Base-by-base conservation (phyloP, 2,888 invertebrate species). In the Phoenoteleia sp. region DNA sequence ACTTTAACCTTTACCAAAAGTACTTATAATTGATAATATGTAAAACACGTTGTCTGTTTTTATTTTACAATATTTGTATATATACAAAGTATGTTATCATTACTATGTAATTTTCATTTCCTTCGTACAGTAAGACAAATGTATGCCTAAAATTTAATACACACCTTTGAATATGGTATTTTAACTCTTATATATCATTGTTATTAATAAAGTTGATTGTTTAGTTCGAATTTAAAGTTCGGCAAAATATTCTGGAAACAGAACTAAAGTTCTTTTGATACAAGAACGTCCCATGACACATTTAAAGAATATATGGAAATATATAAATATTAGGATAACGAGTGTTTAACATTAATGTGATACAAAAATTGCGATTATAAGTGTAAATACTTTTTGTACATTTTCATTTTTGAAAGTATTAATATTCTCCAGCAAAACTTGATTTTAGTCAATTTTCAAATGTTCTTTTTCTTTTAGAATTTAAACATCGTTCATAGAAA, bases 201-300 rank as follows among this genome's bases (percentile, higher is more conserved):
- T n/a, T n/a, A n/a, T n/a, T n/a, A n/a, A n/a, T n/a, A n/a, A n/a
- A n/a, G n/a, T n/a, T n/a, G n/a, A n/a, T n/a, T n/a, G n/a, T n/a
- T n/a, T n/a, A n/a, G n/a, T n/a, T n/a, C n/a, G n/a, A n/a, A n/a
- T n/a, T n/a, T n/a, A n/a, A n/a, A n/a, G n/a, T n/a, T n/a, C n/a
- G n/a, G n/a, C n/a, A n/a, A n/a, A n/a, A n/a, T n/a, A n/a, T n/a
- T n/a, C n/a, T n/a, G n/a, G n/a, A n/a, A n/a, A n/a, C n/a, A n/a
- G n/a, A n/a, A n/a, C n/a, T n/a, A n/a, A n/a, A n/a, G n/a, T 64
- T 3, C 21, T 64, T 58, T 72, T 72, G 47, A 72, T 72, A 72
- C 29, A 7, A n/a, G 56, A 39, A 54, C 54, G 52, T 54, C 23
- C n/a, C n/a, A 47, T 21, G 15, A 47, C 49, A 33, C 25, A 49